These are phyloP conservation scores for Lathronympha strigana DNA, from an alignment of 2,888 invertebrate species.

Conservation along the genomic window DNA sequence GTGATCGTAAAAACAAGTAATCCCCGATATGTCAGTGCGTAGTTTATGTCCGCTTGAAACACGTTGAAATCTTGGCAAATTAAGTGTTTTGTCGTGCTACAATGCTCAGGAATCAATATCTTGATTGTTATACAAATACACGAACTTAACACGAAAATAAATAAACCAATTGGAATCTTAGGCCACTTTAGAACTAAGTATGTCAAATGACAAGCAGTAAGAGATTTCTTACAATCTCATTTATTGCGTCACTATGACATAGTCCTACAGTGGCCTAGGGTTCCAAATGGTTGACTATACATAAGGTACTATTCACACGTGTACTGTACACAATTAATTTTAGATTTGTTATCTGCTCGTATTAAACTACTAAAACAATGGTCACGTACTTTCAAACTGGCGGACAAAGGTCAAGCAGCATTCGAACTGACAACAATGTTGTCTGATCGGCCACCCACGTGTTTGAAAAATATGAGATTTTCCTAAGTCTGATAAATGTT, in stretches of 20 bases:
- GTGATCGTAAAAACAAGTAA: not conserved
- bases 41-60: not conserved
- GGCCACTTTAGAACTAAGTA: too few relatives aligned
- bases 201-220: too few relatives aligned
- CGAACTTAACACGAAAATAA: too few relatives aligned
- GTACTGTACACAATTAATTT: not conserved
- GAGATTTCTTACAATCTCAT: too few relatives aligned
- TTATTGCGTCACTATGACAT: too few relatives aligned
- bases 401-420: slow-evolving; percentile 27
- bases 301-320: not conserved
- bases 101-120: not conserved
- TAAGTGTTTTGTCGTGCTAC: not conserved
- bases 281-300: too few relatives aligned
- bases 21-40: not conserved
- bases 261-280: too few relatives aligned
- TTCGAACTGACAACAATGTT: too few relatives aligned
- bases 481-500: too few relatives aligned
- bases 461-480: too few relatives aligned
- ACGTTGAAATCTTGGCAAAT: not conserved
- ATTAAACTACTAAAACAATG: slow-evolving; percentile 2
- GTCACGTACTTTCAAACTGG: slow-evolving; percentile 1
- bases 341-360: not conserved
- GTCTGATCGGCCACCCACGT: too few relatives aligned
- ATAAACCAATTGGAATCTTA: too few relatives aligned
- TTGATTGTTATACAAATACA: not conserved